phyloP scores from a whole-genome alignment of 2,797 vertebrate genomes.

The Phataginus tetradactyla region DNA sequence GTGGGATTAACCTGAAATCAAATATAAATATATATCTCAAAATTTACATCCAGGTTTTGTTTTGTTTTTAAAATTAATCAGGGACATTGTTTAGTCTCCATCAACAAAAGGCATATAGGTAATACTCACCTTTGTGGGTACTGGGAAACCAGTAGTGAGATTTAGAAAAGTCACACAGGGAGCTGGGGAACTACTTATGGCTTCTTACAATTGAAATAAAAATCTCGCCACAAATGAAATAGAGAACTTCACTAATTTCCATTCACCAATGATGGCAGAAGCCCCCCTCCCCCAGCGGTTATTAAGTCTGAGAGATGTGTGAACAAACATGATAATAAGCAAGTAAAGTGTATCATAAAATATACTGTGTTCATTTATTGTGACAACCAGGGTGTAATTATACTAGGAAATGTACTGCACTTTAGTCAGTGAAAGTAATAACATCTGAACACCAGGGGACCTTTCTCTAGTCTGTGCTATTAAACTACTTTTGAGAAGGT shows the following conservation, averaged over 20 bases:
- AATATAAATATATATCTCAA: not conserved
- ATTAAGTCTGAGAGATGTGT: constrained; percentile 76
- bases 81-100: not conserved
- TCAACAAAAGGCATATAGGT: constrained; percentile 57
- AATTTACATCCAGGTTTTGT: not conserved
- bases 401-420: constrained; percentile 67
- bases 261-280: constrained; percentile 61
- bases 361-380: constrained; percentile 77
- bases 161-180: not conserved
- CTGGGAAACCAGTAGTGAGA: not conserved
- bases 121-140: not conserved
- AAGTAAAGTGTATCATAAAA: constrained; percentile 74
- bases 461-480: constrained; percentile 59
- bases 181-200: not conserved
- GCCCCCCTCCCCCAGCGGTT: constrained; percentile 62
- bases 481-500: constrained; percentile 73
- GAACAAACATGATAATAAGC: constrained; percentile 80
- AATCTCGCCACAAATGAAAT: constrained; percentile 53
- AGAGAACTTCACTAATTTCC: constrained; percentile 70
- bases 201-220: constrained; percentile 65
- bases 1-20: not conserved
- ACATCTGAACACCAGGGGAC: constrained; percentile 75
- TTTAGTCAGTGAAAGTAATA: constrained; percentile 75
- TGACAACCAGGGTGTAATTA: constrained; percentile 80
- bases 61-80: constrained; percentile 20